phyloP scores from a whole-genome alignment of 2,888 invertebrate genomes.

The Cetonia aurata region DNA sequence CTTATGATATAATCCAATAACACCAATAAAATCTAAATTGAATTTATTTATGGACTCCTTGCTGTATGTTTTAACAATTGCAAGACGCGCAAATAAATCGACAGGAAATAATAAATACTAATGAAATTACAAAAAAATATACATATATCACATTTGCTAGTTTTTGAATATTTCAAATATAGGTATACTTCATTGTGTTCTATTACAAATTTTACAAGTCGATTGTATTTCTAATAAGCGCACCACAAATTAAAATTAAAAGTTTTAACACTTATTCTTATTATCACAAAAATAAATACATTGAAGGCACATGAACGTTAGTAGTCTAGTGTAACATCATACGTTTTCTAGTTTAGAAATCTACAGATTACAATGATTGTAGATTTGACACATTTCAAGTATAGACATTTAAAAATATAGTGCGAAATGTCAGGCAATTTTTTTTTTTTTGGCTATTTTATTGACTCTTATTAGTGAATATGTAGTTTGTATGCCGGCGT shows the following conservation, averaged over 20 bases:
- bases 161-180: no score
- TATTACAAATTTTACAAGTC: background rate
- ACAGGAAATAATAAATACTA: no score
- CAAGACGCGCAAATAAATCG: no score
- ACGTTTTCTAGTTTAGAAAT: constrained; percentile 20
- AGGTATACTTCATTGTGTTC: no score
- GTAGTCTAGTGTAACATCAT: constrained; percentile 34
- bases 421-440: constrained; percentile 37
- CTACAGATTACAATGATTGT: constrained; percentile 44
- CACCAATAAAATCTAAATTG: no score
- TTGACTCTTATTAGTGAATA: constrained; percentile 8
- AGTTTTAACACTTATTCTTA: constrained; percentile 48
- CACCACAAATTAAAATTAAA: constrained; percentile 3
- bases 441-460: constrained; percentile 32
- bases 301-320: constrained; percentile 46
- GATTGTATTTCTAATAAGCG: constrained; percentile 7
- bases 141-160: no score
- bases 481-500: constrained; percentile 1
- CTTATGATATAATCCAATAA: no score
- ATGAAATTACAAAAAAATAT: no score
- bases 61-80: no score
- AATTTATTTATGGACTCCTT: no score
- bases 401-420: constrained; percentile 47
- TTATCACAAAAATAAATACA: constrained; percentile 53
- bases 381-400: constrained; percentile 53